phyloP scores from a whole-genome alignment of 2,888 invertebrate genomes.

The Seladonia tumulorum region DNA sequence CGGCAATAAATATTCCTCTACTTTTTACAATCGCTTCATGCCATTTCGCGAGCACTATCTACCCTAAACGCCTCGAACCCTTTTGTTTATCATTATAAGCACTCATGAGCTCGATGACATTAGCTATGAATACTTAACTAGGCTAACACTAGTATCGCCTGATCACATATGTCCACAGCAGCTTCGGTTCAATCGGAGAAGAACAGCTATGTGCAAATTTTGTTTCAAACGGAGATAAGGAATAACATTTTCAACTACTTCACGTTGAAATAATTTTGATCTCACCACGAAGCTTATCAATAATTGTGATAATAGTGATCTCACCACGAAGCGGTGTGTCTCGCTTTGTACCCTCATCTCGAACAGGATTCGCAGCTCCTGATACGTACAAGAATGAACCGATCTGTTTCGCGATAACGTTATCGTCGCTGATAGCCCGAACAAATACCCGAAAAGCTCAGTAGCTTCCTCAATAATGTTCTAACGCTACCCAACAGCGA shows the following conservation, averaged over 20 bases:
- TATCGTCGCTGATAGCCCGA: neutral
- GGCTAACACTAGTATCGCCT: neutral
- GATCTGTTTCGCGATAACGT: conserved; percentile 1
- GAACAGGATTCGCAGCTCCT: neutral
- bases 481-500: too few relatives aligned
- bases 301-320: neutral
- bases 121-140: neutral
- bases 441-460: too few relatives aligned
- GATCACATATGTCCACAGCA: neutral
- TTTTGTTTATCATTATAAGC: neutral
- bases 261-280: neutral
- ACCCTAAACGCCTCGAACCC: neutral
- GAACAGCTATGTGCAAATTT: too few relatives aligned
- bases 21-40: too few relatives aligned
- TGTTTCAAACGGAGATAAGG: too few relatives aligned
- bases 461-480: too few relatives aligned
- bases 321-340: neutral
- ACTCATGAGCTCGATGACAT: neutral
- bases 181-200: neutral
- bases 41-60: neutral
- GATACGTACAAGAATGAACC: neutral
- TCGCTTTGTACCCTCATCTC: neutral
- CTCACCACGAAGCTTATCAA: too few relatives aligned
- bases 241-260: too few relatives aligned
- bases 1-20: too few relatives aligned